Conservation (phyloP, 1,140 invertebrate species). For the Zaprionus vittiger region DNA sequence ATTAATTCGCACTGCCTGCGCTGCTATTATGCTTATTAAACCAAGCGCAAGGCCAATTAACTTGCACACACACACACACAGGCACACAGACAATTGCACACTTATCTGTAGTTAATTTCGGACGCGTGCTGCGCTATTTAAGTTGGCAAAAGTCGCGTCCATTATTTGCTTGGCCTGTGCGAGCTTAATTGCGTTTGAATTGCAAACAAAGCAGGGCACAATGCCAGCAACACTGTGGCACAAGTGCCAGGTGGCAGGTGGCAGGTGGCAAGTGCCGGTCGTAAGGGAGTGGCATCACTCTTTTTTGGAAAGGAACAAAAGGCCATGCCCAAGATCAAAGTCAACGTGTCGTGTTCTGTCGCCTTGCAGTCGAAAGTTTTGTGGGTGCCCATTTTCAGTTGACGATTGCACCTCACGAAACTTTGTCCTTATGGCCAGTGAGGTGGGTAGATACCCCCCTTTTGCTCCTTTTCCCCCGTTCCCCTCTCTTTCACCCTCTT, state of each 20-base stretch:
- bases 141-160: conserved; percentile 36
- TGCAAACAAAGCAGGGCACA: conserved; percentile 58
- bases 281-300: background rate
- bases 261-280: conserved; percentile 1
- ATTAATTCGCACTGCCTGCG: conserved; percentile 64
- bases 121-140: conserved; percentile 38
- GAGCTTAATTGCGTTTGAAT: conserved; percentile 68
- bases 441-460: background rate
- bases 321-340: conserved; percentile 70
- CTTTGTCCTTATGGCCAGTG: conserved; percentile 67
- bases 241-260: conserved; percentile 6
- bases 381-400: conserved; percentile 49
- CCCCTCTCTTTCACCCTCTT: conserved; percentile 14
- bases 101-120: conserved; percentile 44
- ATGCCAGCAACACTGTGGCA: background rate
- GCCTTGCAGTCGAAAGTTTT: conserved; percentile 63
- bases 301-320: background rate
- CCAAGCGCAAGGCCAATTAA: conserved; percentile 68
- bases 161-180: conserved; percentile 42
- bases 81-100: conserved; percentile 5
- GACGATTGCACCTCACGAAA: conserved; percentile 51
- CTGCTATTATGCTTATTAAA: conserved; percentile 73
- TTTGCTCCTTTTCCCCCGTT: background rate
- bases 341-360: conserved; percentile 72
- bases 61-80: conserved; percentile 45